Evolutionary conservation across 2,888 invertebrate species (phyloP), one percentile per base, ranked within the genome.

Genomic region (Lasius fuliginosus): DNA sequence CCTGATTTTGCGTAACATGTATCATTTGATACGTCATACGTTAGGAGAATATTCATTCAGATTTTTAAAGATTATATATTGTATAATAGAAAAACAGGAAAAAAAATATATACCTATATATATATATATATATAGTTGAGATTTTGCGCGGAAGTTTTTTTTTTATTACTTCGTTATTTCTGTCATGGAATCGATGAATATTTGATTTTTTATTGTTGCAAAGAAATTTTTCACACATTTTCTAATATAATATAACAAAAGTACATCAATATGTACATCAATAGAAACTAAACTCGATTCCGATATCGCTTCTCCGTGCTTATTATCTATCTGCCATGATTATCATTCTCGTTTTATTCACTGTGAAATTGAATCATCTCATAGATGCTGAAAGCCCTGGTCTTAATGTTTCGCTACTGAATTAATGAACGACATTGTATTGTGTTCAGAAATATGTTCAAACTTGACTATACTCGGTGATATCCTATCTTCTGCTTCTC

Each of bases 381-480:
- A 12, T 33, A 36, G 68, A 30, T 58, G 15, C 68, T 42, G 42
- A 79, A 68, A 69, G 77, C 58, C 8, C 18, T 33, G 60, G 71
- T 79, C 60, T 79, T 71, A 79, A 79, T 69, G 30, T 77, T 60
- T 69, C 79, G 42, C 30, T 71, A 18, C 27, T 79, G 79, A 79
- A 79, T 71, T 79, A 79, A 79, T 71, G 79, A 79, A 65, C 77
- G 30, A 68, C 79, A 62, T 60, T 79, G 60, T 71, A 71, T 71
- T 36, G 36, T 23, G 71, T 60, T 79, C 46, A 69, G 79, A 79
- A 79, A 79, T 71, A 60, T 60, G 53, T 53, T 71, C 23, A 46
- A 33, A 46, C 58, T 46, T 46, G 46, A 58, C 33, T 23, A 56
- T 36, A 36, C 0, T 33, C 42, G 12, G 27, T 77, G 42, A 30